These are phyloP conservation scores for Drosophila mauritiana DNA, from an alignment of 1,140 invertebrate genomes.

Conservation along the genomic window DNA sequence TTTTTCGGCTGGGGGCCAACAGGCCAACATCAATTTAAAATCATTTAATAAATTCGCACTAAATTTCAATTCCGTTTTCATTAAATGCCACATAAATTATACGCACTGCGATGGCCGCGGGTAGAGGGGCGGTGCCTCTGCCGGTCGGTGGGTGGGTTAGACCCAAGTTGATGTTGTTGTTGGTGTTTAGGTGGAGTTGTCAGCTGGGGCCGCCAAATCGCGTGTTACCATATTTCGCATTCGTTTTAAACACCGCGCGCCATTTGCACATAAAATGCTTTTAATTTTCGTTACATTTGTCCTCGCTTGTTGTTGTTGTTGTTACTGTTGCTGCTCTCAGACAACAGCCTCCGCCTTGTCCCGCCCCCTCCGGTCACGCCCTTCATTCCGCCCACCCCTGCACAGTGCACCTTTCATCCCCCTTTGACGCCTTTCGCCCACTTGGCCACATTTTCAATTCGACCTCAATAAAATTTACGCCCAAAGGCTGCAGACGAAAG, in stretches of 20 bases:
- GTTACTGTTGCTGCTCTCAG: conserved; percentile 11
- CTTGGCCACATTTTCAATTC: conserved; percentile 80
- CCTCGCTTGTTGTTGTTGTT: conserved; percentile 14
- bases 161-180: too few species aligned
- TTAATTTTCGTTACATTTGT: conserved; percentile 78
- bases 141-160: not conserved
- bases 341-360: conserved; percentile 13
- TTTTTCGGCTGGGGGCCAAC: conserved; percentile 13
- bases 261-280: conserved; percentile 81
- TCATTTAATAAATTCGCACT: conserved; percentile 83
- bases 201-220: conserved; percentile 65
- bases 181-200: conserved; percentile 2
- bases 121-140: not conserved
- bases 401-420: not conserved
- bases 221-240: conserved; percentile 79
- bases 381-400: not conserved
- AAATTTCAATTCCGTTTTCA: conserved; percentile 82
- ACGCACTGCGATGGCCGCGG: conserved; percentile 45
- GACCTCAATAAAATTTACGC: conserved; percentile 81
- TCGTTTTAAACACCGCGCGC: conserved; percentile 75
- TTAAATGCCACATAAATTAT: conserved; percentile 83
- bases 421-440: conserved; percentile 16
- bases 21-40: conserved; percentile 77
- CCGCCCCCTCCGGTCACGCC: not conserved
- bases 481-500: conserved; percentile 12